Conservation (phyloP, 2,113 vertebrate species). For the Scopus umbretta region DNA sequence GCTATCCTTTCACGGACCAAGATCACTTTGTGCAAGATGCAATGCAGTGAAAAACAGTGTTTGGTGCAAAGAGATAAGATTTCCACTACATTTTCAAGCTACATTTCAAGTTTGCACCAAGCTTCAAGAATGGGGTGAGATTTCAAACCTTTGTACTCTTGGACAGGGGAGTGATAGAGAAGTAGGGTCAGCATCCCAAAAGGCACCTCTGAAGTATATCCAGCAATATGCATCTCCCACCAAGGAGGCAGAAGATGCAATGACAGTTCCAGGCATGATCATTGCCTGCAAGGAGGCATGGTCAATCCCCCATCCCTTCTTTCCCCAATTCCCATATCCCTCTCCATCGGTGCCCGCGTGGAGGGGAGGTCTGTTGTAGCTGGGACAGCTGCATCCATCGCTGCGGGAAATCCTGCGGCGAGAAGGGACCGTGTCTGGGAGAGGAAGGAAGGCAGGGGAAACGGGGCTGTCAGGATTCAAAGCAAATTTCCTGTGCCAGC, state of each 20-base stretch:
- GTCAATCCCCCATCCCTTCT: background rate
- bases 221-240: background rate
- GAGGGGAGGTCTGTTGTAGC: background rate
- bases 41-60: background rate
- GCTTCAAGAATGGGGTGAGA: background rate
- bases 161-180: background rate
- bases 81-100: background rate
- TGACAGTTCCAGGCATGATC: background rate
- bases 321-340: fast-evolving
- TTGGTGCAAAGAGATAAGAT: background rate
- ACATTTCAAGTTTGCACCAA: background rate
- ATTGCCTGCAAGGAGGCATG: background rate
- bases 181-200: background rate
- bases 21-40: background rate
- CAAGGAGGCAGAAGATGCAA: background rate
- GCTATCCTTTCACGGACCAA: fast-evolving
- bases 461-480: background rate
- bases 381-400: background rate
- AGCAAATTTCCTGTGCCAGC: background rate
- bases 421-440: background rate
- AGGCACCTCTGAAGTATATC: background rate
- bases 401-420: background rate
- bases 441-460: background rate
- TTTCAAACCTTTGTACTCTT: background rate
- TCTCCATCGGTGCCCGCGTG: background rate